Conservation (phyloP, 2,113 vertebrate genomes). For the Antechinus flavipes region DNA sequence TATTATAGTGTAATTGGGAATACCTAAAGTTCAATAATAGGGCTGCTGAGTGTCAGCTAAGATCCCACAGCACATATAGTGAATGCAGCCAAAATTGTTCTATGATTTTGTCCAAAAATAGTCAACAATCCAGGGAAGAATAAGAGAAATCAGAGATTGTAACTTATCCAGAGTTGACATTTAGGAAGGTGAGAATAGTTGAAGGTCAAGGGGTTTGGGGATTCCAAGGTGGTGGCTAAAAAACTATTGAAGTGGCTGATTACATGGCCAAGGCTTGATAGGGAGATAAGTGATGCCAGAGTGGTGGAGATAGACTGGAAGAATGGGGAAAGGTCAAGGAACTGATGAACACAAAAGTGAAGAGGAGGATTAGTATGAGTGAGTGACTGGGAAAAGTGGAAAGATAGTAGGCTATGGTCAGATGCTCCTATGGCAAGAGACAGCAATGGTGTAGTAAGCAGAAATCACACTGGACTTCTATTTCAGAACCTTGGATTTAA, state of each 20-base stretch:
- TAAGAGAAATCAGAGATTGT: background rate
- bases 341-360: background rate
- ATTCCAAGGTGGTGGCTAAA: background rate
- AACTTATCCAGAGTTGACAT: background rate
- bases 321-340: background rate
- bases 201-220: background rate
- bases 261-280: background rate
- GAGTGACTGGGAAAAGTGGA: background rate
- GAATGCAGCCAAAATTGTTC: background rate
- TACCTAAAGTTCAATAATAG: background rate
- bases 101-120: background rate
- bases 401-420: background rate
- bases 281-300: background rate
- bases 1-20: background rate
- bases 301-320: background rate
- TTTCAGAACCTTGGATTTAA: background rate
- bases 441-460: background rate
- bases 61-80: background rate
- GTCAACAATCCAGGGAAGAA: background rate
- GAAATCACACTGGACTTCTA: background rate
- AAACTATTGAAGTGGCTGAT: background rate
- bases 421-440: background rate
- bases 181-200: background rate
- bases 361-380: slow-evolving; percentile 1
- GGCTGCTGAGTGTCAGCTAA: background rate